Evolutionary conservation across 2,797 vertebrate species (phyloP), one percentile per base, ranked within the genome.

Genomic region (Diglossa cyanea): DNA sequence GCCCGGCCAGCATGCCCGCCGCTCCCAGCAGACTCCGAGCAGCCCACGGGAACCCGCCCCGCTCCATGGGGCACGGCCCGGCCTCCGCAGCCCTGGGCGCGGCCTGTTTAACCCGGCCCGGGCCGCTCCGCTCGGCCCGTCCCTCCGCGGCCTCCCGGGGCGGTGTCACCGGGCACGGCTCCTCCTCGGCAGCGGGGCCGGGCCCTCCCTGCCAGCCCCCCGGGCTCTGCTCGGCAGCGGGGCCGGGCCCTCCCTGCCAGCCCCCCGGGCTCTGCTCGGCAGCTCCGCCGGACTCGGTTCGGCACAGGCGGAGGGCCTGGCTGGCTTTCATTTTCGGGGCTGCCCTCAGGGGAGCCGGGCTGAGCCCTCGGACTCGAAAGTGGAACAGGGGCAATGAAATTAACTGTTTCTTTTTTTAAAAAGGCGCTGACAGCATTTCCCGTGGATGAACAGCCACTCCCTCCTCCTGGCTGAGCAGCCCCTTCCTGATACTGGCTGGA

Each of bases 11-110:
- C 74, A 8, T 19, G 3, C n/a, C 26, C 74, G 6, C 21, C 18
- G 3, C 58, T 4, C 18, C 9, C 5, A 50, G 30, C n/a, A 17
- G 4, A 0, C 11, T 4, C 2, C 5, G 11, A 4, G 45, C 13
- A 2, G 10, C 45, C 19, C 33, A 2, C 7, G 3, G 12, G 3
- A 9, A 4, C 10, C 10, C 15, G 7, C 9, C 21, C 28, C 28
- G 5, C 1, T 2, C 20, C 91, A 58, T 44, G 31, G 26, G 21
- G n/a, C 21, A n/a, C 12, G 5, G 14, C 0, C 9, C 11, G n/a
- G n/a, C 18, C 8, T 2, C n/a, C 31, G 8, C 26, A 2, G 31
- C 30, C 13, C 6, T 0, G 1, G 13, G 30, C 13, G 42, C 24
- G 42, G 24, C 50, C 12, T 8, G 23, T 2, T 8, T 2, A 1